Conservation (phyloP, 2,797 vertebrate species). For the Sebastes umbrosus region DNA sequence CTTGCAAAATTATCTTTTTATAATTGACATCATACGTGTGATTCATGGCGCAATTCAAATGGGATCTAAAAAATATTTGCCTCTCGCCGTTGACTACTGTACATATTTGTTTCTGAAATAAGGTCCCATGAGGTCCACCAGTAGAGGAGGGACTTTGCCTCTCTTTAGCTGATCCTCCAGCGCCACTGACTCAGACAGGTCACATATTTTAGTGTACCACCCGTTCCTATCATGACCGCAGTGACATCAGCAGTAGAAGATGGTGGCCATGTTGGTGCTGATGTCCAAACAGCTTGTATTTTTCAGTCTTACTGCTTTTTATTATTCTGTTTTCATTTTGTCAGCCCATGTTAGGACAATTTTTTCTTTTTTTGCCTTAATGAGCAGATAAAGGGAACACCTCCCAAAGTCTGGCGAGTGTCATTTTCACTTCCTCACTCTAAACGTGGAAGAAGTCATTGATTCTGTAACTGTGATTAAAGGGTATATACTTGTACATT, state of each 20-base stretch:
- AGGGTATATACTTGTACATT: not conserved
- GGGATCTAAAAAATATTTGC: no score
- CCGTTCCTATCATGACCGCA: not conserved
- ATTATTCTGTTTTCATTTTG: constrained; percentile 14
- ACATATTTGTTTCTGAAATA: no score
- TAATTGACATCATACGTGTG: no score
- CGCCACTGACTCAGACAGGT: not conserved
- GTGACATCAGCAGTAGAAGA: not conserved
- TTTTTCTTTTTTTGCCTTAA: not conserved
- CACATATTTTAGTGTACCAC: not conserved
- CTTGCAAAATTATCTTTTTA: no score
- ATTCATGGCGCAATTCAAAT: no score
- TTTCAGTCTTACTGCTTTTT: not conserved
- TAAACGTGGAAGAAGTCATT: not conserved
- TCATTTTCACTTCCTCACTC: constrained; percentile 20
- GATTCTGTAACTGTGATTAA: constrained; percentile 14
- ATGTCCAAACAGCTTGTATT: not conserved
- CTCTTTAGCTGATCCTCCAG: not conserved
- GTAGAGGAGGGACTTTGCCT: no score
- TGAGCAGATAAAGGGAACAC: constrained; percentile 20
- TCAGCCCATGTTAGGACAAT: not conserved
- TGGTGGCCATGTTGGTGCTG: not conserved
- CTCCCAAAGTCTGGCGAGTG: constrained; percentile 1
- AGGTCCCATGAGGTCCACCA: no score
- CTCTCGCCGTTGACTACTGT: no score